These are phyloP conservation scores for Folsomia manolachei DNA, from an alignment of 2,888 invertebrate species.

Conservation along the genomic window DNA sequence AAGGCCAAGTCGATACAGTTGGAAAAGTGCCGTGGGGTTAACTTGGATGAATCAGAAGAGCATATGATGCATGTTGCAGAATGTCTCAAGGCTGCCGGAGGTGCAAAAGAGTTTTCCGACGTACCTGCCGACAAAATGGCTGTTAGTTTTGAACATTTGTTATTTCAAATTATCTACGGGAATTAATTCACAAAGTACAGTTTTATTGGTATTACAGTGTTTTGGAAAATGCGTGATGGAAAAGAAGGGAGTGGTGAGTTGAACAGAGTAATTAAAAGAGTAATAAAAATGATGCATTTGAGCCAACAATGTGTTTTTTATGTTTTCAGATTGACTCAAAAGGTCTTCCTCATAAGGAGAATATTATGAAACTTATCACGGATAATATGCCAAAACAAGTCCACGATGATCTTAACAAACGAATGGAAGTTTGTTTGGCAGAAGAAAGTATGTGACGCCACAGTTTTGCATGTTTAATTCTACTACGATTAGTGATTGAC, in stretches of 20 bases:
- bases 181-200: no score
- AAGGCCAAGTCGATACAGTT: conserved; percentile 5
- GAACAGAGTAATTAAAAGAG: neutral
- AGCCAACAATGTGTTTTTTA: no score
- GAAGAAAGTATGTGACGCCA: conserved; percentile 24
- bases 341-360: conserved; percentile 45
- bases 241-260: conserved; percentile 37
- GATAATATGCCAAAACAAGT: conserved; percentile 34
- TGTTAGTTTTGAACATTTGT: conserved; percentile 21
- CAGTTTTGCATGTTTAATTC: no score
- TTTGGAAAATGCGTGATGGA: conserved; percentile 43
- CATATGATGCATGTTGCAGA: conserved; percentile 36
- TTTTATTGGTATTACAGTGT: conserved; percentile 32
- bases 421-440: conserved; percentile 25
- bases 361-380: conserved; percentile 33
- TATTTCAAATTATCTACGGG: neutral
- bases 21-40: conserved; percentile 34
- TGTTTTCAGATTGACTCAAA: conserved; percentile 39
- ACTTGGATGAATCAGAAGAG: conserved; percentile 31
- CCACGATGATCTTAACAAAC: conserved; percentile 33
- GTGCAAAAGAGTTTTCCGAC: conserved; percentile 28
- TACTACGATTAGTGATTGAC: no score
- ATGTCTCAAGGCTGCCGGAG: conserved; percentile 29
- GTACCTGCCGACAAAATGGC: conserved; percentile 34
- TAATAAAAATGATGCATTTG: neutral